Percentiles rank a stretch among this genome's conserved stretches.
Conservation (phyloP, 2,113 vertebrate genomes). For the Myrmecophaga tridactyla region DNA sequence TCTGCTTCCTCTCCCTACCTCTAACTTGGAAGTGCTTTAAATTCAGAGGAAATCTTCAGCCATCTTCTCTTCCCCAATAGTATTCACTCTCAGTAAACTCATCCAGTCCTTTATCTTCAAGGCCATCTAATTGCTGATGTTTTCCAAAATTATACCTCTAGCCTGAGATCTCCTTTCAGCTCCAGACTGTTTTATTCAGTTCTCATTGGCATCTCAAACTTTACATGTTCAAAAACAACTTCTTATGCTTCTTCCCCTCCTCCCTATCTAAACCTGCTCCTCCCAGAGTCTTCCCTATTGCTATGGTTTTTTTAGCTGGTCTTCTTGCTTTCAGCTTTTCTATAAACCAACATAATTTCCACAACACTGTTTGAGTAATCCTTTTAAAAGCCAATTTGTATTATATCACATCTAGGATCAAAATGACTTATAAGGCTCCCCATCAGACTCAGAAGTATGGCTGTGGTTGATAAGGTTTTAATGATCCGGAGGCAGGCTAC, state of each 20-base stretch:
- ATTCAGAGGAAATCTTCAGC: neutral
- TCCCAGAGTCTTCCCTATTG: neutral
- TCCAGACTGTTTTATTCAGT: neutral
- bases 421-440: neutral
- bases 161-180: neutral
- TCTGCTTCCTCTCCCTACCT: neutral
- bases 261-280: neutral
- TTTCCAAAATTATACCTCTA: neutral
- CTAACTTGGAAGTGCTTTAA: neutral
- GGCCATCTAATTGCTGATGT: neutral
- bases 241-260: neutral
- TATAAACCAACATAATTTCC: neutral
- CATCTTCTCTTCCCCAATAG: no score
- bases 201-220: neutral
- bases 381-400: neutral
- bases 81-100: accelerated
- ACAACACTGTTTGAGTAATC: neutral
- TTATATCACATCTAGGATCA: neutral
- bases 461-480: neutral
- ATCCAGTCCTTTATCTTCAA: neutral
- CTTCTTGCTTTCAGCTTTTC: neutral
- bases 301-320: neutral
- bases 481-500: neutral
- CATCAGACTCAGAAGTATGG: neutral
- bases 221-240: neutral